Evolutionary conservation across 2,113 vertebrate genomes (phyloP).

Genomic region (Candoia aspera): DNA sequence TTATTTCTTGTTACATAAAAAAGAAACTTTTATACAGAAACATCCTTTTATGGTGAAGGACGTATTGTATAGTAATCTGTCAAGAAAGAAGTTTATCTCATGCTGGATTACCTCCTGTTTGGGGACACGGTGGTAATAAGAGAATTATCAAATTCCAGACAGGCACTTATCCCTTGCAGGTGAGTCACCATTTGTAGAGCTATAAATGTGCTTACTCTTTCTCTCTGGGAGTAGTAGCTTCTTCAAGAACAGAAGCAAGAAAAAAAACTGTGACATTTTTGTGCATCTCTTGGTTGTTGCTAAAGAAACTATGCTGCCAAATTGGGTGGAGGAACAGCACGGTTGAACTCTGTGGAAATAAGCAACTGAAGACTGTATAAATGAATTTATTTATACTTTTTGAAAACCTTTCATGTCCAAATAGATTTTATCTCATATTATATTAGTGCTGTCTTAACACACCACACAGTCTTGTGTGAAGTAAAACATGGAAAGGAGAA

Average conservation of each 20-base stretch:
- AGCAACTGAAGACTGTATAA: neutral
- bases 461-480: neutral
- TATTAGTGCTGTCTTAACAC: neutral
- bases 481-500: neutral
- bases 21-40: neutral
- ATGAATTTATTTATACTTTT: neutral
- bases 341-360: neutral
- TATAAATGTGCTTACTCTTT: neutral
- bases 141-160: neutral
- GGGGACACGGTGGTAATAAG: neutral
- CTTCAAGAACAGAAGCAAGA: neutral
- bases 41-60: neutral
- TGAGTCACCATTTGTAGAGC: neutral
- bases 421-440: neutral
- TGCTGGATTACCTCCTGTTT: neutral
- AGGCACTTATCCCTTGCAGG: neutral
- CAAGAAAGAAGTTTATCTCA: neutral
- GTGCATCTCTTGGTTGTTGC: neutral
- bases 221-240: neutral
- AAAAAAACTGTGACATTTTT: neutral
- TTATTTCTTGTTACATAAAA: neutral
- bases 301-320: neutral
- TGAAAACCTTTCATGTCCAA: neutral
- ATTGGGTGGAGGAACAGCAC: neutral
- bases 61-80: neutral